Base-by-base conservation (phyloP, 2,888 invertebrate species). In the Ligdia adustata region DNA sequence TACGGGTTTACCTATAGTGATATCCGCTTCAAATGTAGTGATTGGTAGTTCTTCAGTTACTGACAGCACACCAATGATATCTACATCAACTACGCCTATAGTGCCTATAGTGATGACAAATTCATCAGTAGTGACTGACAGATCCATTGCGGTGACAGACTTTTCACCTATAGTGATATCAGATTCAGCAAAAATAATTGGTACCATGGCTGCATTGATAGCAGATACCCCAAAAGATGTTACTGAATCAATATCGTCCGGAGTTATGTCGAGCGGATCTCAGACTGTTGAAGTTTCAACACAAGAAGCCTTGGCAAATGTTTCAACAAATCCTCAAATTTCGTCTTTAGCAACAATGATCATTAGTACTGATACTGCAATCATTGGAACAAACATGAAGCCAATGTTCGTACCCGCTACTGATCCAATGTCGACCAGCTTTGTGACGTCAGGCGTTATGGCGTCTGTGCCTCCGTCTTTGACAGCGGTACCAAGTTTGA, bases 401-500 rank as follows among this genome's bases (percentile, higher is more conserved):
- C 22, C 22, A 22, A 22, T 7, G n/a, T 22, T 7, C 1, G 7
- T 22, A 4, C 22, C 6, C 6, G 7, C 9, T 7, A 33, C 11
- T 6, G 34, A 34, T 9, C n/a, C n/a, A n/a, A 7, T n/a, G 1
- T 20, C 20, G 1, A n/a, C 6, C n/a, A 7, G 4, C 13, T 16
- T 9, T 18, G 34, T 41, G 5, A 31, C 29, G 1, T 35, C 47
- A 7, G 35, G 15, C 2, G 28, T 28, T 1, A 46, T 29, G 9
- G 16, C 38, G 0, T 24, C 32, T 1, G 22, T 46, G n/a, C 16
- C 39, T 3, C 34, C 47, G 3, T 26, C 24, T 2, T 12, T 35
- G 1, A n/a, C 29, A 13, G 40, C 24, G 15, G 45, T 33, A 3
- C 29, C 40, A 3, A 18, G 9, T 26, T 16, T 4, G 5, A 35